phyloP scores from a whole-genome alignment of 2,888 invertebrate genomes.

The Thymelicus lineola region DNA sequence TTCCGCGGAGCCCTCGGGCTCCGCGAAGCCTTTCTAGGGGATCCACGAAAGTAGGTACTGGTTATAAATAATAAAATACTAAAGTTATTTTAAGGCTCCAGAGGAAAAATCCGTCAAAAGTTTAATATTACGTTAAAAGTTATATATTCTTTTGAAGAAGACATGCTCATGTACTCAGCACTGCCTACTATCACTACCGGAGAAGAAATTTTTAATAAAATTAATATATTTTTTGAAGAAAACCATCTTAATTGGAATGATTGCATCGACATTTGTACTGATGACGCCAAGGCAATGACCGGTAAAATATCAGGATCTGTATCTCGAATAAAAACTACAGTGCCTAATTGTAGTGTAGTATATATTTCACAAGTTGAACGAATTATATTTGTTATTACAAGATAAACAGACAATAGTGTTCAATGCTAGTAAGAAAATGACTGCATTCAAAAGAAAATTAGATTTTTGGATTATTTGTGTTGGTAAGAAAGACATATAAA shows the following conservation, averaged over 20 bases:
- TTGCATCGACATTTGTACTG: conserved; percentile 34
- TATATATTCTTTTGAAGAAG: conserved; percentile 49
- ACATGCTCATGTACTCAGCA: conserved; percentile 44
- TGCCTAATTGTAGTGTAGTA: conserved; percentile 31
- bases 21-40: no score
- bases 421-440: conserved; percentile 48
- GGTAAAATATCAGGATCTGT: no score
- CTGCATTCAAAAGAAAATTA: conserved; percentile 49
- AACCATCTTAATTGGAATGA: conserved; percentile 43
- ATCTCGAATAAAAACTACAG: no score
- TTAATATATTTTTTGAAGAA: conserved; percentile 36
- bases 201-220: conserved; percentile 34
- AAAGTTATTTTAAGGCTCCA: no score
- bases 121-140: no score
- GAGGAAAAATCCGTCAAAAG: no score
- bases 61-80: no score
- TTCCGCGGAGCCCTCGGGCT: no score
- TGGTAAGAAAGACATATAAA: conserved; percentile 47
- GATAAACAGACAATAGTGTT: conserved; percentile 51
- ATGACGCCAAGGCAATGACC: conserved; percentile 49
- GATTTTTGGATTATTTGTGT: conserved; percentile 48
- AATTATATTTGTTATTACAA: conserved; percentile 46
- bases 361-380: no score
- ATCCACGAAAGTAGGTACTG: no score
- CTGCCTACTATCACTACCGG: no score